phyloP scores from a whole-genome alignment of 2,888 invertebrate genomes.

The Synanthedon formicaeformis region DNA sequence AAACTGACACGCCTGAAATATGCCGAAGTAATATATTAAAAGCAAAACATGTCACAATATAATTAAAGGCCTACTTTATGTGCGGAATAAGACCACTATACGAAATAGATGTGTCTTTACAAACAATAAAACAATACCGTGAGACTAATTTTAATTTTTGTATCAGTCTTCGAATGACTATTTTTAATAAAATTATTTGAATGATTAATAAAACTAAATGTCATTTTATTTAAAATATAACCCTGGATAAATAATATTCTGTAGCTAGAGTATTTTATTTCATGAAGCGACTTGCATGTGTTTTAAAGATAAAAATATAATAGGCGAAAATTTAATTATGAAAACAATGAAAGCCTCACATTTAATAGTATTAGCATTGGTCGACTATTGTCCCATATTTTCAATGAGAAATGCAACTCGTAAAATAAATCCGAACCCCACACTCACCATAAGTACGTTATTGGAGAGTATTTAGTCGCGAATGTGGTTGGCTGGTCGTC shows the following conservation, averaged over 20 bases:
- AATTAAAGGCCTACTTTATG: slow-evolving; percentile 29
- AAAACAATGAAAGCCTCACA: neutral
- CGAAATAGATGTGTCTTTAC: slow-evolving; percentile 4
- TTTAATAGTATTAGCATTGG: neutral
- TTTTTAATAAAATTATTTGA: slow-evolving; percentile 65
- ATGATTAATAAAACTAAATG: slow-evolving; percentile 23
- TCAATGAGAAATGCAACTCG: slow-evolving; percentile 49
- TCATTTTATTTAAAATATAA: neutral
- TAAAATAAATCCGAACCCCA: slow-evolving; percentile 45
- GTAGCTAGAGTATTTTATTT: too few species aligned
- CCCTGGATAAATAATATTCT: too few species aligned
- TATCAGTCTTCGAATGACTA: slow-evolving; percentile 60
- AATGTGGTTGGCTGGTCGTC: slow-evolving; percentile 40
- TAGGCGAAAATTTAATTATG: neutral
- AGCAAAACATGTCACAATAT: slow-evolving; percentile 3
- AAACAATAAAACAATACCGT: slow-evolving; percentile 17
- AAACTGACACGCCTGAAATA: too few species aligned
- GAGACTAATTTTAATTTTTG: slow-evolving; percentile 49
- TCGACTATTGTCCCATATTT: slow-evolving; percentile 14
- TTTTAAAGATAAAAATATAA: too few species aligned
- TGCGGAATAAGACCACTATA: slow-evolving; percentile 14
- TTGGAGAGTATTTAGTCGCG: slow-evolving; percentile 45
- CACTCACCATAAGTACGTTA: slow-evolving; percentile 53
- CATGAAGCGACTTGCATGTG: too few species aligned
- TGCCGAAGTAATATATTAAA: neutral